Base-by-base conservation (phyloP, 2,888 invertebrate genomes). In the Hemaris fuciformis region DNA sequence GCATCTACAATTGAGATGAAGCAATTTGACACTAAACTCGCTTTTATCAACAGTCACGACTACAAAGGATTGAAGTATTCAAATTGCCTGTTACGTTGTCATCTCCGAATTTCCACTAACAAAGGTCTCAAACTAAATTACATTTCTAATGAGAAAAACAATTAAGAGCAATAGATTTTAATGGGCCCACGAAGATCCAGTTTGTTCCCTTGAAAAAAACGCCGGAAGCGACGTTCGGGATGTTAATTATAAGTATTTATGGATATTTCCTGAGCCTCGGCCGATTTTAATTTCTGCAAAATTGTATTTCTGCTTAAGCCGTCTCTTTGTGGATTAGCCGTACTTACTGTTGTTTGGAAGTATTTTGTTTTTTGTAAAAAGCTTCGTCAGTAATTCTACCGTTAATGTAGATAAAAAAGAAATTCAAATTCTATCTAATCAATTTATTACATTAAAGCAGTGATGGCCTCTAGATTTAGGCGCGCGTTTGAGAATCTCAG, bases 81-180 rank as follows among this genome's bases (percentile, higher is more conserved):
- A 27, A 53, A 31, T 53, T 31, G 10, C 27, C 18, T 18, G 53
- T 31, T 31, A 53, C 53, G 7, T 10, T 31, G 53, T 53, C 31
- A 53, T 31, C 27, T 31, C 31, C 7, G 15, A 7, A 25, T 48
- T 25, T 23, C 23, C n/a, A 25, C 4, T 2, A 31, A 31, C 53
- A 53, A 53, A 31, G 18, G 27, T 27, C 27, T 18, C 8, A 27
- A 53, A 53, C 31, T 31, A 31, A 53, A 53, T 53, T 53, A 53
- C 31, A 53, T 31, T 53, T 53, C 53, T 53, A 53, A 53, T 53
- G 53, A 53, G 31, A 53, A 53, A 53, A 53, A 53, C 53, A 53
- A 53, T 53, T 53, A 53, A 53, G 53, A 31, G 27, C 31, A 27
- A 53, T 53, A 53, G 31, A 53, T 53, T 53, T 53, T 31, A 53